Percentiles rank a stretch among this genome's conserved stretches.
Evolutionary conservation across 2,113 vertebrate species (phyloP).

Genomic region (Bubo blakistoni): DNA sequence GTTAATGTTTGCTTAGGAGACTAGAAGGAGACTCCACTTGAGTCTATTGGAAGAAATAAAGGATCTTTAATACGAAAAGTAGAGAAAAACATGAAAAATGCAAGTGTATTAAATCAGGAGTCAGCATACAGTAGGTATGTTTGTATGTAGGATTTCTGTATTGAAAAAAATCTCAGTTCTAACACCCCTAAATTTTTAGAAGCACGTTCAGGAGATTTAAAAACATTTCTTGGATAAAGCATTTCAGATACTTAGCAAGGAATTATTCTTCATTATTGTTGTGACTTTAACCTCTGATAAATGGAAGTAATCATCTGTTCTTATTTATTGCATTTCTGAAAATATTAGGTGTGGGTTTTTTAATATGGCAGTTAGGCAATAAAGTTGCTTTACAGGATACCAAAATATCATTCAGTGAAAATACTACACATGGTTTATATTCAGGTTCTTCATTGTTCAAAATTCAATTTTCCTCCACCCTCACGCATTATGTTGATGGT

Average conservation of each 20-base stretch:
- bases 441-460: conserved; percentile 52
- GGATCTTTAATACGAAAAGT: conserved; percentile 2
- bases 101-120: background rate
- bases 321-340: conserved; percentile 52
- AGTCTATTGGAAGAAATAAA: background rate
- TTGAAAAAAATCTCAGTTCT: background rate
- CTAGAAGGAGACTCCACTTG: background rate
- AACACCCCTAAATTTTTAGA: background rate
- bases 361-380: conserved; percentile 69
- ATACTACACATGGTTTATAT: conserved; percentile 60
- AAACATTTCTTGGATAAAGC: background rate
- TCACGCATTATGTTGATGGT: background rate
- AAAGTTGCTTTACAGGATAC: conserved; percentile 71
- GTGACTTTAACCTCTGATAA: conserved; percentile 45
- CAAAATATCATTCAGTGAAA: conserved; percentile 45
- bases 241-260: background rate
- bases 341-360: conserved; percentile 68
- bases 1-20: conserved; percentile 25
- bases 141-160: background rate
- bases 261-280: conserved; percentile 45
- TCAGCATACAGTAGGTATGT: background rate
- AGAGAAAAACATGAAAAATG: background rate
- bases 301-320: conserved; percentile 56
- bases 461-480: conserved; percentile 44
- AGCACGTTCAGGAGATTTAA: background rate